Evolutionary conservation across 2,888 invertebrate species (phyloP).

Genomic region (Drosophila lutescens): DNA sequence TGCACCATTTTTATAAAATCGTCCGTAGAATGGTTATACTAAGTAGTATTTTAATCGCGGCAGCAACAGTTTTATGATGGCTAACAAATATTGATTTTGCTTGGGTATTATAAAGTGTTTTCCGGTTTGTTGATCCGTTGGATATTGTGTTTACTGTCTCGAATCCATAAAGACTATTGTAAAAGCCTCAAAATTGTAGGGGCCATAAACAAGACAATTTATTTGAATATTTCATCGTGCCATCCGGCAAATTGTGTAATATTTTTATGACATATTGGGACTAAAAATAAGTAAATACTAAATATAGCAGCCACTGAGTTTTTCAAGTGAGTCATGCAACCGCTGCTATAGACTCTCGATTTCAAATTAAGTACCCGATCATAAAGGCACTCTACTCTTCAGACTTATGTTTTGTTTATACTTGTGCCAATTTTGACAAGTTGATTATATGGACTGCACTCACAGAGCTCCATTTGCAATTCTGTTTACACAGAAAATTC

Average conservation of each 20-base stretch:
- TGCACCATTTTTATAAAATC: conserved; percentile 40
- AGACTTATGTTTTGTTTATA: conserved; percentile 13
- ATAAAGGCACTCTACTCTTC: background rate
- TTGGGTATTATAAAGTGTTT: conserved; percentile 25
- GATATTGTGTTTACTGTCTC: background rate
- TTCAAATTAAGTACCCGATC: conserved; percentile 15
- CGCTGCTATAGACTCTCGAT: conserved; percentile 7
- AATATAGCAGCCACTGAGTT: background rate
- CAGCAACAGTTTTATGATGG: conserved; percentile 37
- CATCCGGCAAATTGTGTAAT: conserved; percentile 5
- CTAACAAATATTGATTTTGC: conserved; percentile 22
- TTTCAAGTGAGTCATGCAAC: conserved; percentile 21
- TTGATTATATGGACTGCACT: conserved; percentile 24
- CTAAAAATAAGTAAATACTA: conserved; percentile 26
- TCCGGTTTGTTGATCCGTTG: conserved; percentile 12
- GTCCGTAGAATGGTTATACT: conserved; percentile 11
- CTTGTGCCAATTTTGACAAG: conserved; percentile 36
- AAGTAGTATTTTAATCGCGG: conserved; percentile 27
- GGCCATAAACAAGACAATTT: conserved; percentile 3
- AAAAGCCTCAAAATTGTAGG: background rate
- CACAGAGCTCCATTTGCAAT: conserved; percentile 17
- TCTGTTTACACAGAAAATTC: conserved; percentile 22
- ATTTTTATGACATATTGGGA: conserved; percentile 5
- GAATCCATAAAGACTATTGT: conserved; percentile 1
- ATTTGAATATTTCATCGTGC: conserved; percentile 14